phyloP scores from a whole-genome alignment of 2,888 invertebrate species.

The Drosophila rubida region DNA sequence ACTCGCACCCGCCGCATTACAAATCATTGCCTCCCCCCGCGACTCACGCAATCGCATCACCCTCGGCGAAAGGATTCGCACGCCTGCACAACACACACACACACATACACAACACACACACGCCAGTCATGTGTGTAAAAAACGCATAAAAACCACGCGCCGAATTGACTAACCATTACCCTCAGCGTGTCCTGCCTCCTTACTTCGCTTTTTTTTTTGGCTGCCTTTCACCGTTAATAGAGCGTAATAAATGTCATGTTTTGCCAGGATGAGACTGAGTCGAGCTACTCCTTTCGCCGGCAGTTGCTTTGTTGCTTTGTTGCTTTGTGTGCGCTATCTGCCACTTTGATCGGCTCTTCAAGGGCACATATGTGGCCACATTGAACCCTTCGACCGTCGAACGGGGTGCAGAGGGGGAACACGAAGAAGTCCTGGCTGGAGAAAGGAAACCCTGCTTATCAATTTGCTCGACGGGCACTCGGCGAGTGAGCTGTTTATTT shows the following conservation, averaged over 20 bases:
- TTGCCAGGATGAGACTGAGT: constrained; percentile 48
- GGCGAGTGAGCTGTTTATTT: constrained; percentile 63
- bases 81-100: constrained; percentile 59
- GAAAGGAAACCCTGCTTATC: constrained; percentile 29
- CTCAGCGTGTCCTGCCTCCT: constrained; percentile 42
- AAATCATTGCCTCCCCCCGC: constrained; percentile 50
- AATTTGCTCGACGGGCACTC: constrained; percentile 31
- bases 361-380: constrained; percentile 44
- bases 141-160: constrained; percentile 44
- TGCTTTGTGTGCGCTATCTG: constrained; percentile 34
- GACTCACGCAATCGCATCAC: constrained; percentile 30
- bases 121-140: constrained; percentile 54
- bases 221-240: constrained; percentile 66
- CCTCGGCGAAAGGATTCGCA: constrained; percentile 74
- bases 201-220: not conserved
- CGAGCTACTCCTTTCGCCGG: constrained; percentile 62
- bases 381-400: constrained; percentile 42
- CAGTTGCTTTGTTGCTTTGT: constrained; percentile 22
- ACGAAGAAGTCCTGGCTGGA: not conserved
- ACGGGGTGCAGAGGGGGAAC: not conserved
- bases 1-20: constrained; percentile 62
- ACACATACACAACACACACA: constrained; percentile 17
- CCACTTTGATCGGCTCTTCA: constrained; percentile 33
- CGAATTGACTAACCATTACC: constrained; percentile 56
- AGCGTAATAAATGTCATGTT: constrained; percentile 82